Evolutionary conservation across 2,797 vertebrate species (phyloP).

Genomic region (Scarus forsteni): DNA sequence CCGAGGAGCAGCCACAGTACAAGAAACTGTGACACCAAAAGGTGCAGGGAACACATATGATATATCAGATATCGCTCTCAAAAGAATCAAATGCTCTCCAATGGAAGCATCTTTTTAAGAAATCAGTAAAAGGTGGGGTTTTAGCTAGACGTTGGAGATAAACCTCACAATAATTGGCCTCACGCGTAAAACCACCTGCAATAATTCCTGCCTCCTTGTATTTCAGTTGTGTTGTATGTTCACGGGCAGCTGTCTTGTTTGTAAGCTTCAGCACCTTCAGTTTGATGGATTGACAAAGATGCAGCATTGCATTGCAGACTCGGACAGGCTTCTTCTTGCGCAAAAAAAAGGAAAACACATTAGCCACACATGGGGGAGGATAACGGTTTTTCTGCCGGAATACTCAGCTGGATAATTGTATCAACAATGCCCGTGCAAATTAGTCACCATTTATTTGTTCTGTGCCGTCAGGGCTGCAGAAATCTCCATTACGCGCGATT

Average conservation of each 20-base stretch:
- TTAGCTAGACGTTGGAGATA: conserved; percentile 18
- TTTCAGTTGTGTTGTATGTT: background rate
- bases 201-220: background rate
- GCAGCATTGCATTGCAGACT: conserved; percentile 17
- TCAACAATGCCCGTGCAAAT: conserved; percentile 81
- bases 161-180: background rate
- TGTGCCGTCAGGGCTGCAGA: conserved; percentile 74
- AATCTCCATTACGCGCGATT: conserved; percentile 76
- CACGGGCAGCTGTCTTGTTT: conserved; percentile 21
- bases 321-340: conserved; percentile 26
- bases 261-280: conserved; percentile 39
- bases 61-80: conserved; percentile 13
- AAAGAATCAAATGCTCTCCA: background rate
- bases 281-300: conserved; percentile 37
- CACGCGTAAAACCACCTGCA: conserved; percentile 2
- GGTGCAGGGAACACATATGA: background rate
- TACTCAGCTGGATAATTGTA: conserved; percentile 81
- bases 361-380: conserved; percentile 76
- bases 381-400: conserved; percentile 77
- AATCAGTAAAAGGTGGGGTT: background rate
- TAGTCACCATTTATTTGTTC: conserved; percentile 83
- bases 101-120: background rate
- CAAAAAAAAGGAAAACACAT: conserved; percentile 59
- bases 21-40: conserved; percentile 16
- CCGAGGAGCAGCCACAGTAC: conserved; percentile 3